Percentiles rank a stretch among this genome's conserved stretches.
phyloP scores from a whole-genome alignment of 2,797 vertebrate genomes.

The Esox masquinongy region DNA sequence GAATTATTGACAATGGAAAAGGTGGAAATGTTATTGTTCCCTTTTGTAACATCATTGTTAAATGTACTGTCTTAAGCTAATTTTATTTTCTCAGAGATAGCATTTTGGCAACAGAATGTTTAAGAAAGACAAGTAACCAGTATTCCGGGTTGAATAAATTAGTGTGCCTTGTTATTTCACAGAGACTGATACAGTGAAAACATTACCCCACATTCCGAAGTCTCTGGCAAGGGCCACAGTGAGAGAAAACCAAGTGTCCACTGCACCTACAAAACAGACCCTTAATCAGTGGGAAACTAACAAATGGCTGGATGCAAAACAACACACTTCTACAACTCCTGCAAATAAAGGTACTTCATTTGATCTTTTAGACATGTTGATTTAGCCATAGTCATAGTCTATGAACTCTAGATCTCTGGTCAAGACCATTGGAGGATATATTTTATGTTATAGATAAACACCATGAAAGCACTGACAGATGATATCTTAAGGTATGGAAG shows the following conservation, averaged over 20 bases:
- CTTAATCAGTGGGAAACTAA: background rate
- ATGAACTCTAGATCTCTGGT: background rate
- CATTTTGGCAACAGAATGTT: too few relatives aligned
- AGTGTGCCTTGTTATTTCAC: background rate
- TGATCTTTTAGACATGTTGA: background rate
- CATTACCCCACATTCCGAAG: background rate
- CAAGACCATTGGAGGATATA: too few relatives aligned
- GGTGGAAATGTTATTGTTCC: too few relatives aligned
- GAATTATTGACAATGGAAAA: too few relatives aligned
- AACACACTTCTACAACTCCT: background rate
- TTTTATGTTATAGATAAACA: background rate
- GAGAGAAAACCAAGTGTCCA: background rate
- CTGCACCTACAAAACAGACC: background rate
- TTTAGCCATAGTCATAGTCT: background rate
- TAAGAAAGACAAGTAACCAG: background rate
- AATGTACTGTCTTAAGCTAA: too few relatives aligned
- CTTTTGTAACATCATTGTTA: too few relatives aligned
- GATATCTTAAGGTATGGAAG: background rate
- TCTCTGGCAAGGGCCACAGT: background rate
- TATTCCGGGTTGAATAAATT: background rate
- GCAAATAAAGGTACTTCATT: slow-evolving; percentile 16
- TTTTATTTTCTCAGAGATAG: too few relatives aligned
- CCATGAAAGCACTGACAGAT: background rate
- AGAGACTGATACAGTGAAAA: background rate
- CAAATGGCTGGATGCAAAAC: background rate